Evolutionary conservation across 1,140 invertebrate genomes (phyloP).

Genomic region (Drosophila kikkawai): DNA sequence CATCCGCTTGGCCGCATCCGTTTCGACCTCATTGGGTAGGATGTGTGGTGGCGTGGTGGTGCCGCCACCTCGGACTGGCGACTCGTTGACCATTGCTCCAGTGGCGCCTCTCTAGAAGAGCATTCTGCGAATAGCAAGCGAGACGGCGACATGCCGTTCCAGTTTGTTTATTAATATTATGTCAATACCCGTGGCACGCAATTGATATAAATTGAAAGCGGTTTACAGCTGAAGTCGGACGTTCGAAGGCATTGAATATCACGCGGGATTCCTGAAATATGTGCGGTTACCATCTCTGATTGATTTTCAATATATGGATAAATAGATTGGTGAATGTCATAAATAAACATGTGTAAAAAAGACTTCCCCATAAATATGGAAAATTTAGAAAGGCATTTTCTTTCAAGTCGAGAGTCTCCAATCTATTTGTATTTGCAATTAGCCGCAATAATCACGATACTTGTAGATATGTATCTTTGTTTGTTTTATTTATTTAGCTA

Average conservation of each 20-base stretch:
- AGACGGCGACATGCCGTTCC: conserved; percentile 15
- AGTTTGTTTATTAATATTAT: conserved; percentile 34
- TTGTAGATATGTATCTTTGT: background rate
- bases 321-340: conserved; percentile 6
- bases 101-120: conserved; percentile 20
- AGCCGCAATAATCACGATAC: background rate
- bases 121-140: conserved; percentile 50
- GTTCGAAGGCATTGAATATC: conserved; percentile 61
- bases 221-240: conserved; percentile 66
- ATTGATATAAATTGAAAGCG: conserved; percentile 75
- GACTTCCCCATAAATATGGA: conserved; percentile 1
- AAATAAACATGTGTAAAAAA: background rate
- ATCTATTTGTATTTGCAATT: background rate
- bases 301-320: conserved; percentile 20
- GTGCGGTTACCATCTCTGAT: conserved; percentile 57
- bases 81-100: conserved; percentile 54
- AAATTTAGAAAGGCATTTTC: background rate
- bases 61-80: conserved; percentile 33
- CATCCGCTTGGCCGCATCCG: conserved; percentile 1
- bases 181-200: conserved; percentile 23
- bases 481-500: background rate
- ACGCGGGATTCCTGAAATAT: conserved; percentile 58
- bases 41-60: conserved; percentile 30
- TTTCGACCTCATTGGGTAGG: conserved; percentile 28
- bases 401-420: background rate